A percentile compares a stretch with the other conserved stretches of the same genome.
Conservation (phyloP, 1,140 invertebrate species). For the Eupeodes corollae region DNA sequence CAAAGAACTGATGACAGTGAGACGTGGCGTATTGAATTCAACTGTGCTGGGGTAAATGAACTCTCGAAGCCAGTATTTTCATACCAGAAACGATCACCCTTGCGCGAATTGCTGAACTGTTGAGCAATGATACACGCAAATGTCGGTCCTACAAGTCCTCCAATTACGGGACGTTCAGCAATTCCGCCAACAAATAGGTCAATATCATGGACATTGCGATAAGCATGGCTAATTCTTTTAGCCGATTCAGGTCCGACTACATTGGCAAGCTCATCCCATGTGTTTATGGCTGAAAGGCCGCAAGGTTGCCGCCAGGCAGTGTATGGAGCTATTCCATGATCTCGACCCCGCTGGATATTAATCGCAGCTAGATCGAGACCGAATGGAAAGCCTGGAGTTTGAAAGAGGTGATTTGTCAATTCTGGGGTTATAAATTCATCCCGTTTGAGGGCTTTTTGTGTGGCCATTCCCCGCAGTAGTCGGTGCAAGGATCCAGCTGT, state of each 20-base stretch:
- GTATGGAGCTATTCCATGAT: slow-evolving; percentile 80
- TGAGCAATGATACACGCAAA: slow-evolving; percentile 93
- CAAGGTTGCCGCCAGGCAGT: slow-evolving; percentile 71
- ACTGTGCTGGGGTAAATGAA: slow-evolving; percentile 69
- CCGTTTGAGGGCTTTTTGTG: slow-evolving; percentile 64
- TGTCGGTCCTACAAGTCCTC: slow-evolving; percentile 84
- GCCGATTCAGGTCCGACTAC: slow-evolving; percentile 56
- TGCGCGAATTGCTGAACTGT: slow-evolving; percentile 76
- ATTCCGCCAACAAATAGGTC: slow-evolving; percentile 86
- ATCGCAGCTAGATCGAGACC: slow-evolving; percentile 83
- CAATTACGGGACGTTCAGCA: slow-evolving; percentile 63
- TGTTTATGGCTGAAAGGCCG: slow-evolving; percentile 55
- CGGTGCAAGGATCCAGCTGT: slow-evolving; percentile 65
- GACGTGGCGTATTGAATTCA: slow-evolving; percentile 71
- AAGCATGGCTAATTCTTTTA: slow-evolving; percentile 51
- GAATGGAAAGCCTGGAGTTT: slow-evolving; percentile 54
- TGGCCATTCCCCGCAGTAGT: slow-evolving; percentile 61
- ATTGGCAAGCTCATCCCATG: slow-evolving; percentile 63
- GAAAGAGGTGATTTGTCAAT: slow-evolving; percentile 79
- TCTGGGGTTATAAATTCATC: slow-evolving; percentile 74
- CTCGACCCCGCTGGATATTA: slow-evolving; percentile 79
- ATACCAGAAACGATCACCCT: slow-evolving; percentile 90
- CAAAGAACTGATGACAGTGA: slow-evolving; percentile 78
- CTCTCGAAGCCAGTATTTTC: slow-evolving; percentile 64
- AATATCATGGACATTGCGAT: slow-evolving; percentile 69